Conservation (phyloP, 2,797 vertebrate genomes). For the Streptopelia turtur region DNA sequence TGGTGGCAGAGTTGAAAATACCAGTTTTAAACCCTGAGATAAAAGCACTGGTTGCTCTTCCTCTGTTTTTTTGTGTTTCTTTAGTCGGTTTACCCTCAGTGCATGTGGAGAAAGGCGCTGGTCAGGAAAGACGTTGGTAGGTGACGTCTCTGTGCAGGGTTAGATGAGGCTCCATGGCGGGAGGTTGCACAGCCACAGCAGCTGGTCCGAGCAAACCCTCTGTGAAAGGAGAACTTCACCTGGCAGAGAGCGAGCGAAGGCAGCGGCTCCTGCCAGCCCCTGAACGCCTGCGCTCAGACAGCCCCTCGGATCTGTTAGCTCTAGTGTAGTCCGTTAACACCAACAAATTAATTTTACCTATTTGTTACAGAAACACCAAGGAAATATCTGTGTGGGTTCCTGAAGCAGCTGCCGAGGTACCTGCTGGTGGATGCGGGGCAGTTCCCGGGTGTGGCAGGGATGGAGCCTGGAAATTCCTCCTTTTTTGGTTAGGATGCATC, state of each 20-base stretch:
- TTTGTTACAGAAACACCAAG: neutral
- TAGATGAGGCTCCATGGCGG: accelerated
- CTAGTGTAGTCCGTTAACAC: neutral
- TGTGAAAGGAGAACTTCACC: neutral
- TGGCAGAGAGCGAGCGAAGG: neutral
- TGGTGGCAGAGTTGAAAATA: neutral
- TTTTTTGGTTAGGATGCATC: neutral
- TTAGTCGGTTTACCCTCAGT: neutral
- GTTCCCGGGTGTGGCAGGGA: neutral
- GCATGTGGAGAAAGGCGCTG: accelerated
- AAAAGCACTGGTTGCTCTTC: neutral
- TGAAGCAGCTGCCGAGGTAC: neutral
- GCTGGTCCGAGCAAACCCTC: neutral
- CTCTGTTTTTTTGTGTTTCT: neutral
- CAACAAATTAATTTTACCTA: neutral
- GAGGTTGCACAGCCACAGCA: neutral
- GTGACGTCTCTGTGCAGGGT: accelerated
- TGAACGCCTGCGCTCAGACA: neutral
- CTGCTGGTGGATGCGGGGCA: neutral
- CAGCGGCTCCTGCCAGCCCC: neutral
- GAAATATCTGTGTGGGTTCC: neutral
- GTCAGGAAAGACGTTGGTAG: neutral
- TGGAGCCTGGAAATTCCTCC: neutral
- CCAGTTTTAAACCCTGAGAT: neutral
- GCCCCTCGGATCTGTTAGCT: neutral